Evolutionary conservation across 1,140 invertebrate genomes (phyloP).

Genomic region (Magallana ariakensis): DNA sequence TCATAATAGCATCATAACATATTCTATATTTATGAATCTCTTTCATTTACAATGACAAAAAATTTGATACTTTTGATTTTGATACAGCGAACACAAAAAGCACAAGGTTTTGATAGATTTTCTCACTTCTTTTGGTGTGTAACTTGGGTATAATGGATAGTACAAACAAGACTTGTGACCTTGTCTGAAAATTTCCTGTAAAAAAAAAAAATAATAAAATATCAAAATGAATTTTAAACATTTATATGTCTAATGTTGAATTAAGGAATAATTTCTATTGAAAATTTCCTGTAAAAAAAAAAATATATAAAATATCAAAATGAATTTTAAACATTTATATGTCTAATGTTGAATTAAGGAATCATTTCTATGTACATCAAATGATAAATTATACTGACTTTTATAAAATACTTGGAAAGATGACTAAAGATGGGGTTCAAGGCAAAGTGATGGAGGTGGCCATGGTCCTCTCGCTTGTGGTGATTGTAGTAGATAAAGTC

Average conservation of each 20-base stretch:
- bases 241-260: not conserved
- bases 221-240: not conserved
- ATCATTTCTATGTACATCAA: no score
- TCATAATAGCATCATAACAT: not conserved
- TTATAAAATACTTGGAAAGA: slow-evolving; percentile 82
- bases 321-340: not conserved
- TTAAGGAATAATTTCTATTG: no score
- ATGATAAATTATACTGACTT: slow-evolving; percentile 67
- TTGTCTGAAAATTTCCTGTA: slow-evolving; percentile 76
- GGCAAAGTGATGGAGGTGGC: slow-evolving; percentile 81
- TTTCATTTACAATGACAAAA: no score
- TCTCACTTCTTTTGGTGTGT: slow-evolving; percentile 71
- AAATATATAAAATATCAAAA: not conserved
- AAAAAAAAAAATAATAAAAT: slow-evolving; percentile 31
- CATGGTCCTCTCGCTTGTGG: slow-evolving; percentile 80
- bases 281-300: slow-evolving; percentile 74
- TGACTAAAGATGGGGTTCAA: slow-evolving; percentile 83
- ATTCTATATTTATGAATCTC: not conserved
- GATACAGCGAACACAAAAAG: no score
- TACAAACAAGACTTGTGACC: slow-evolving; percentile 79
- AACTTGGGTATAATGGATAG: slow-evolving; percentile 78
- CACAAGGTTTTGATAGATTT: no score
- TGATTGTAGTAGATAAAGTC: slow-evolving; percentile 81
- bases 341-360: not conserved
- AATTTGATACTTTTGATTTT: no score